Evolutionary conservation across 2,888 invertebrate genomes (phyloP).

Genomic region (Bugulina stolonifera): DNA sequence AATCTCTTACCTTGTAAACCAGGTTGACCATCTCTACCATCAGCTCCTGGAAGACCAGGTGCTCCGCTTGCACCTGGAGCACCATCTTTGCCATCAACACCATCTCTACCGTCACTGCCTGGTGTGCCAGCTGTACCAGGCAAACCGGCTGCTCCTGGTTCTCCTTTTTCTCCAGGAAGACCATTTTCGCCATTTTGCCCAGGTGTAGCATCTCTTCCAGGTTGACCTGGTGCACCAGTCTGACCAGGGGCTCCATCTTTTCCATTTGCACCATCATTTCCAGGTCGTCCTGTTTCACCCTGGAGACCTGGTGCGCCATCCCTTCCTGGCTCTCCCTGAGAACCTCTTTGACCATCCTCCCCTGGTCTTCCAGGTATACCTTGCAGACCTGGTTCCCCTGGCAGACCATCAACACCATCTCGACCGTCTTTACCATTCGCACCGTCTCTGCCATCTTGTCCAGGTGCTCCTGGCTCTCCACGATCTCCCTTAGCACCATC

Average conservation of each 20-base stretch:
- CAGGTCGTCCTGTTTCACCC: conserved; percentile 36
- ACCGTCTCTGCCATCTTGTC: conserved; percentile 30
- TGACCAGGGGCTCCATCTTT: conserved; percentile 30
- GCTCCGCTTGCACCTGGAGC: conserved; percentile 26
- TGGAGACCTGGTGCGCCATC: conserved; percentile 30
- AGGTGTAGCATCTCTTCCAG: conserved; percentile 27
- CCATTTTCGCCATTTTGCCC: conserved; percentile 26
- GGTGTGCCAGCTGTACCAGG: conserved; percentile 8
- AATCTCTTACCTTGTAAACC: conserved; percentile 2
- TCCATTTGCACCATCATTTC: conserved; percentile 34
- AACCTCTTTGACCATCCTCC: conserved; percentile 26
- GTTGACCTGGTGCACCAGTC: conserved; percentile 29
- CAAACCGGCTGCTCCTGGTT: conserved; percentile 9
- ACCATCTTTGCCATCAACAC: conserved; percentile 26
- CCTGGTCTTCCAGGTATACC: conserved; percentile 17
- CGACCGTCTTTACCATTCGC: conserved; percentile 26
- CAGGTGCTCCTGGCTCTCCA: conserved; percentile 31
- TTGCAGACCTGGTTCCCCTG: conserved; percentile 25
- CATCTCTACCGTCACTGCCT: conserved; percentile 17
- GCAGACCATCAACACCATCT: conserved; percentile 19
- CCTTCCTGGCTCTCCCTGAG: conserved; percentile 29
- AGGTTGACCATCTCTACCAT: conserved; percentile 25
- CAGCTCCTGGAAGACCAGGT: background rate
- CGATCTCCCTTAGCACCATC: conserved; percentile 29
- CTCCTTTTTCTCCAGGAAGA: conserved; percentile 32